A percentile compares a stretch with the other conserved stretches of the same genome.
These are phyloP conservation scores for Bellardia pandia DNA, from an alignment of 2,888 invertebrate genomes.

Conservation along the genomic window DNA sequence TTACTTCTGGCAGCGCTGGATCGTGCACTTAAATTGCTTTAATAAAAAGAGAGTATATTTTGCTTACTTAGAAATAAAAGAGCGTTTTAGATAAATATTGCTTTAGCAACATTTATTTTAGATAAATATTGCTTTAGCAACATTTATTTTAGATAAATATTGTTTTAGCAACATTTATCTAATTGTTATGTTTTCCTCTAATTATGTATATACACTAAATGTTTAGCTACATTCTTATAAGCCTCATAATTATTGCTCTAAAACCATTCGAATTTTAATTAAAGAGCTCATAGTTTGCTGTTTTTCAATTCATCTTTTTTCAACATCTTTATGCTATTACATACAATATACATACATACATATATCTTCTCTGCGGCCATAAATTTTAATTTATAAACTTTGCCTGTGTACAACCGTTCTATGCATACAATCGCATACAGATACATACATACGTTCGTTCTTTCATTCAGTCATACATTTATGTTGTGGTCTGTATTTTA, in stretches of 20 bases:
- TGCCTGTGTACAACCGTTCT: constrained; percentile 25
- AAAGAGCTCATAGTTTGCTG: constrained; percentile 64
- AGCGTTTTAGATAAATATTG: constrained; percentile 25
- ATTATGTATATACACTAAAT: not conserved
- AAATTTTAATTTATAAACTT: constrained; percentile 72
- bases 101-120: not conserved
- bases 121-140: too few relatives aligned
- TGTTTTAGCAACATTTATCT: not conserved
- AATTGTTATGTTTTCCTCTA: constrained; percentile 19
- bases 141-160: not conserved
- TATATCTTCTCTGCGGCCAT: constrained; percentile 63
- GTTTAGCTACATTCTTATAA: constrained; percentile 7
- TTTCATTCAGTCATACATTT: constrained; percentile 15
- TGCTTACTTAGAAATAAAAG: not conserved
- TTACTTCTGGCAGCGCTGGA: too few relatives aligned
- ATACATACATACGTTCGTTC: constrained; percentile 11
- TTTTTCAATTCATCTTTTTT: constrained; percentile 46
- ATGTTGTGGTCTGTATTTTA: constrained; percentile 17
- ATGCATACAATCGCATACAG: not conserved
- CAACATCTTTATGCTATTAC: constrained; percentile 37
- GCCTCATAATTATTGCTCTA: constrained; percentile 15
- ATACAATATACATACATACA: not conserved
- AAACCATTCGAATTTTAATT: constrained; percentile 58
- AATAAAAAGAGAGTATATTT: not conserved
- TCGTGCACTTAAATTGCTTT: constrained; percentile 22